Conservation (phyloP, 2,888 invertebrate genomes). For the Seira musarum region DNA sequence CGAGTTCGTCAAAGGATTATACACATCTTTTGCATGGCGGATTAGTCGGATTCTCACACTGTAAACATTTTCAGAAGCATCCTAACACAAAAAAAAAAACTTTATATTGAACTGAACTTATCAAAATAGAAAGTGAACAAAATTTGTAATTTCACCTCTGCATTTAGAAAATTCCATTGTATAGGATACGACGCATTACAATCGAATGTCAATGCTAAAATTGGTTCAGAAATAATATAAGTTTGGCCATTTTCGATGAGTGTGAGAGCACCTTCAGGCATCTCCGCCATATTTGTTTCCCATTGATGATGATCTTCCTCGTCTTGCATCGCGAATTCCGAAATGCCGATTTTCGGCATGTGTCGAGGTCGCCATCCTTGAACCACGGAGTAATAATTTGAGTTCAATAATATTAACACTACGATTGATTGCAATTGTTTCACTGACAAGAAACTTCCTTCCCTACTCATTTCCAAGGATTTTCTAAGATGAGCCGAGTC, state of each 20-base stretch:
- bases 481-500: neutral
- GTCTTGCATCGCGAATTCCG: constrained; percentile 56
- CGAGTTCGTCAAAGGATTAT: constrained; percentile 47
- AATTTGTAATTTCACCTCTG: constrained; percentile 38
- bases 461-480: neutral
- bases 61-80: constrained; percentile 47
- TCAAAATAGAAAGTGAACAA: no score
- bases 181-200: constrained; percentile 64
- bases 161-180: constrained; percentile 57
- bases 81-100: constrained; percentile 33
- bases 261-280: constrained; percentile 49
- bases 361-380: constrained; percentile 52
- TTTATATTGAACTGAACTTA: no score
- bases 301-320: constrained; percentile 59
- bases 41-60: constrained; percentile 53
- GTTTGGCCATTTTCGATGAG: constrained; percentile 55
- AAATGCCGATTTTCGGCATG: constrained; percentile 56
- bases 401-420: neutral
- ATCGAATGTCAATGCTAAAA: constrained; percentile 55
- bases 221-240: constrained; percentile 44
- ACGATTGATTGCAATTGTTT: neutral
- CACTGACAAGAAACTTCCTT: neutral
- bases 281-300: constrained; percentile 60
- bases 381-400: neutral
- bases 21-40: constrained; percentile 52